Evolutionary conservation across 2,113 vertebrate genomes (phyloP).

Genomic region (Muntiacus muntjak): DNA sequence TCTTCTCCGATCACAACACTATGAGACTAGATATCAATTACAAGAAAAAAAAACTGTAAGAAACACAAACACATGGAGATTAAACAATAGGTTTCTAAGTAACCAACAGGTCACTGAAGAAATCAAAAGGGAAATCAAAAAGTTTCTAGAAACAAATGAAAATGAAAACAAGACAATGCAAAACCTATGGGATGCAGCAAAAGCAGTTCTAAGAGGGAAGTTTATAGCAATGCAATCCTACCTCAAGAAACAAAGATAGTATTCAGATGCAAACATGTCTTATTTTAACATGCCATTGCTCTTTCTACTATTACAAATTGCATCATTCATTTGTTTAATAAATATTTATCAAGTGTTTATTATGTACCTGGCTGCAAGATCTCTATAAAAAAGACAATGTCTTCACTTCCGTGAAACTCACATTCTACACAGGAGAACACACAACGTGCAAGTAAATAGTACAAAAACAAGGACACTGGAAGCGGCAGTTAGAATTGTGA

Average conservation of each 20-base stretch:
- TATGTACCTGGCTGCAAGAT: neutral
- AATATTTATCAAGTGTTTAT: neutral
- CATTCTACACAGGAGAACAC: neutral
- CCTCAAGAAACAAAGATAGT: neutral
- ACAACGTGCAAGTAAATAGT: neutral
- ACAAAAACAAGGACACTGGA: neutral
- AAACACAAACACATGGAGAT: neutral
- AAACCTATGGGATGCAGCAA: neutral
- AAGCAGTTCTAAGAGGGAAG: neutral
- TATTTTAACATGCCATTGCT: neutral
- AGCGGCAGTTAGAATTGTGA: neutral
- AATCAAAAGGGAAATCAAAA: neutral
- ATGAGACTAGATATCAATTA: neutral
- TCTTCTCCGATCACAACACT: neutral
- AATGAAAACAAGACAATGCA: neutral
- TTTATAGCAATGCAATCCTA: neutral
- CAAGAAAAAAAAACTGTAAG: neutral
- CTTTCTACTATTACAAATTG: neutral
- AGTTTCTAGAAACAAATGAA: neutral
- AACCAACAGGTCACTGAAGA: neutral
- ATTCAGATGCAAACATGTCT: neutral
- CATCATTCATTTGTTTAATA: neutral
- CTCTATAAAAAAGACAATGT: neutral
- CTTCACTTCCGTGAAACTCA: neutral
- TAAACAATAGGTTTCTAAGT: neutral